Evolutionary conservation across 2,113 vertebrate species (phyloP).

Genomic region (Sigmodon hispidus): DNA sequence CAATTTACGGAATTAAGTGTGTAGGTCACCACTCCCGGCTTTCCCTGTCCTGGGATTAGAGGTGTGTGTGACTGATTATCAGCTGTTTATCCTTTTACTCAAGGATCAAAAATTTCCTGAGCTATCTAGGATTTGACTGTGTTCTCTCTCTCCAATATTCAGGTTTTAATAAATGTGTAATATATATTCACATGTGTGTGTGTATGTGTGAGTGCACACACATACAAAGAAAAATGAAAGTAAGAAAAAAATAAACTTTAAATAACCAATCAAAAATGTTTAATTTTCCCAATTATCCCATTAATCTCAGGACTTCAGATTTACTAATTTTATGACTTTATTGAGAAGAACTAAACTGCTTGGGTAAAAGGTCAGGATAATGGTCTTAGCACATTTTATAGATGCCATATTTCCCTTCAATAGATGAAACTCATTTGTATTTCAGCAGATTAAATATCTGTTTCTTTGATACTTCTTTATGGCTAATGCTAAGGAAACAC

Average conservation of each 20-base stretch:
- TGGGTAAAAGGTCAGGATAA: not conserved
- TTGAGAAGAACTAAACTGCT: not conserved
- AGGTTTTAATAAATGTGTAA: too few species aligned
- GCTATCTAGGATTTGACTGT: too few species aligned
- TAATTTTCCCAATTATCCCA: not conserved
- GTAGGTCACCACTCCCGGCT: too few species aligned
- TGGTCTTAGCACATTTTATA: not conserved
- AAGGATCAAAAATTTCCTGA: too few species aligned
- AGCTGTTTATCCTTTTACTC: too few species aligned
- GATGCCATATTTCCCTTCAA: not conserved
- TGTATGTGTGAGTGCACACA: too few species aligned
- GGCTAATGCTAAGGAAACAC: conserved; percentile 37
- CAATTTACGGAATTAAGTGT: too few species aligned
- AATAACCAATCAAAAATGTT: not conserved
- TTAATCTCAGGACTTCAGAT: not conserved
- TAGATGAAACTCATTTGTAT: not conserved
- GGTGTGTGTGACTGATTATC: too few species aligned
- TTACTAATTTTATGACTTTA: not conserved
- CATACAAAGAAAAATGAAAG: not conserved
- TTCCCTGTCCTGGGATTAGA: too few species aligned
- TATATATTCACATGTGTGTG: too few species aligned
- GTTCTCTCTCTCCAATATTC: too few species aligned
- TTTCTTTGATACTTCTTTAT: not conserved
- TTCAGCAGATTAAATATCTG: not conserved
- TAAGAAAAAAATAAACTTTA: not conserved